phyloP scores from a whole-genome alignment of 2,888 invertebrate species.

The Charanyca ferruginea region DNA sequence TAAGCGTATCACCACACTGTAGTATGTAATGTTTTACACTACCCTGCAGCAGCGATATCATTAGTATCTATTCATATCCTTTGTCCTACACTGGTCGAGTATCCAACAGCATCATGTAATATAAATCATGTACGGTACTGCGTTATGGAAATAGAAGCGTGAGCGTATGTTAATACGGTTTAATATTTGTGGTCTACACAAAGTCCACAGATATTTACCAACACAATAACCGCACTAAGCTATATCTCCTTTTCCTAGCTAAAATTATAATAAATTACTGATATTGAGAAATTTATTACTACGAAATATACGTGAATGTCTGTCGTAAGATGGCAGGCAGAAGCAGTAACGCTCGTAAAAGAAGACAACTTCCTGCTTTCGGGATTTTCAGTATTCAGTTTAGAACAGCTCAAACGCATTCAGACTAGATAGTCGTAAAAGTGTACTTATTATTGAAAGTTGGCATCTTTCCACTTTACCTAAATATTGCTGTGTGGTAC shows the following conservation, averaged over 20 bases:
- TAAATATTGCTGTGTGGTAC: constrained; percentile 76
- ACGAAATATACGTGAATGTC: constrained; percentile 36
- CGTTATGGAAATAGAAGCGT: constrained; percentile 46
- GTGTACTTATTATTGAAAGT: constrained; percentile 75
- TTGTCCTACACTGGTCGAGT: constrained; percentile 27
- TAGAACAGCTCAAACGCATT: constrained; percentile 63
- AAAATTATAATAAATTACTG: constrained; percentile 55
- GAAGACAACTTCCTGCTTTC: constrained; percentile 65
- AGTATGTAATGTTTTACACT: constrained; percentile 14
- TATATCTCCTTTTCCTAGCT: constrained; percentile 23
- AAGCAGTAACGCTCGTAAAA: constrained; percentile 65
- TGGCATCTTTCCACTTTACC: constrained; percentile 81
- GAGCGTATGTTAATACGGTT: constrained; percentile 39
- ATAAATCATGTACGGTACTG: constrained; percentile 51
- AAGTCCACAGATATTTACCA: constrained; percentile 41
- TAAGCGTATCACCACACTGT: constrained; percentile 20
- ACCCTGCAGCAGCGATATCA: constrained; percentile 19
- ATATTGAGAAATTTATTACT: constrained; percentile 46
- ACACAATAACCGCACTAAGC: constrained; percentile 49
- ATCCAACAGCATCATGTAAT: constrained; percentile 41
- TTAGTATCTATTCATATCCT: constrained; percentile 53
- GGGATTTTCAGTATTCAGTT: constrained; percentile 66
- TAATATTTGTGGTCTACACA: constrained; percentile 38
- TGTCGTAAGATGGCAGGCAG: constrained; percentile 49
- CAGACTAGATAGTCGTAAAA: constrained; percentile 67